A percentile compares a stretch with the other conserved stretches of the same genome.
Conservation (phyloP, 2,888 invertebrate genomes). For the Parnassius mnemosyne region DNA sequence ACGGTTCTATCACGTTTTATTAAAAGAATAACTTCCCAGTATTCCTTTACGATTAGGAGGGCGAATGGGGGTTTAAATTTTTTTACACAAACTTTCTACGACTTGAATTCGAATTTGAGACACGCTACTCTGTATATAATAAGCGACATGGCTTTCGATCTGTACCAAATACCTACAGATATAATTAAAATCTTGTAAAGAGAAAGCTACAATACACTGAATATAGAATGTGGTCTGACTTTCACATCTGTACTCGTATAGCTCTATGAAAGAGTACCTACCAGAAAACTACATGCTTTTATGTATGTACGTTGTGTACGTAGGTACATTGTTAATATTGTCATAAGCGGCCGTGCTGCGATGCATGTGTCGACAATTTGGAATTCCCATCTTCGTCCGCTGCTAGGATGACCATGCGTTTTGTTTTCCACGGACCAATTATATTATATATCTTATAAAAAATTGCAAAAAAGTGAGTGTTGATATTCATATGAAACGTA, state of each 20-base stretch:
- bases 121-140: too few relatives aligned
- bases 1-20: too few relatives aligned
- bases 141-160: too few relatives aligned
- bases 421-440: not conserved
- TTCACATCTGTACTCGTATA: not conserved
- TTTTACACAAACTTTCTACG: too few relatives aligned
- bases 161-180: too few relatives aligned
- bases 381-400: slow-evolving; percentile 12
- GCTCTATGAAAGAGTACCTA: not conserved
- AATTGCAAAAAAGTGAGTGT: too few relatives aligned
- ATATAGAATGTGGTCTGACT: not conserved
- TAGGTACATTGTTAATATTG: not conserved
- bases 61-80: too few relatives aligned
- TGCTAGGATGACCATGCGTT: not conserved
- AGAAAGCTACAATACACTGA: not conserved
- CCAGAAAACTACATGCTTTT: not conserved
- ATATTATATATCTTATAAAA: too few relatives aligned
- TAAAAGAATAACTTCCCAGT: too few relatives aligned
- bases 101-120: too few relatives aligned
- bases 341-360: not conserved
- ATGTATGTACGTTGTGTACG: not conserved
- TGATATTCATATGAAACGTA: too few relatives aligned
- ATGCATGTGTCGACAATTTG: slow-evolving; percentile 5
- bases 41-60: too few relatives aligned
- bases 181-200: not conserved